Evolutionary conservation across 2,797 vertebrate species (phyloP), one percentile per base, ranked within the genome.

Genomic region (Dallia pectoralis): DNA sequence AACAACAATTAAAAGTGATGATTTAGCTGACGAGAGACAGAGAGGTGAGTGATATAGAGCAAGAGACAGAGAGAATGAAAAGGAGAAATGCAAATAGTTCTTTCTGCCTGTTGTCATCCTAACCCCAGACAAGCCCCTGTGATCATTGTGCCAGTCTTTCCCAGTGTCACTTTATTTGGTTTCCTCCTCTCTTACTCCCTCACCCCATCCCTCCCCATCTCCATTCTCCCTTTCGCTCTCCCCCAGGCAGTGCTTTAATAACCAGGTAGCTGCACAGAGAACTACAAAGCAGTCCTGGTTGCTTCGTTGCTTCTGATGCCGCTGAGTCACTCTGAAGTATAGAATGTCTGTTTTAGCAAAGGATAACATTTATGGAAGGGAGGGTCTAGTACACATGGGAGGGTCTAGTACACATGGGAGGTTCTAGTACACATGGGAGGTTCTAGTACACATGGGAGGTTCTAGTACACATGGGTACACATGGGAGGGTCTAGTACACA

Each of bases 91-190:
- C 18, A 65, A 18, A 18, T 16, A 70, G 61, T 73, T 75, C 77
- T 74, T 71, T 78, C 47, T 61, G 51, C 32, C 72, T 78, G 67
- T 66, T 69, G 29, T 29, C 62, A 40, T 70, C 30, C 25, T 1
- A 32, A 79, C 82, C 81, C 69, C 29, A 11, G 82, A 82, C 73
- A 27, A 53, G 1, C 14, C 40, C 40, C 40, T 4, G 40, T 44
- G 9, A 44, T 44, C 40, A 14, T 12, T 3, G 40, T 66, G 59
- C 70, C 85, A 86, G 87, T 81, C 85, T 87, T 89, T 87, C 70
- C 74, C 66, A 84, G 29, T 62, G 70, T 76, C 69, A 65, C 53
- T 56, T 65, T 5, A 2, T 40, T 40, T 40, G 36, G 36, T 40
- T 2, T 78, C 81, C 76, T 64, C 81, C 70, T 64, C 74, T 74